Evolutionary conservation across 2,888 invertebrate species (phyloP).

Genomic region (Eucera pruinosa): DNA sequence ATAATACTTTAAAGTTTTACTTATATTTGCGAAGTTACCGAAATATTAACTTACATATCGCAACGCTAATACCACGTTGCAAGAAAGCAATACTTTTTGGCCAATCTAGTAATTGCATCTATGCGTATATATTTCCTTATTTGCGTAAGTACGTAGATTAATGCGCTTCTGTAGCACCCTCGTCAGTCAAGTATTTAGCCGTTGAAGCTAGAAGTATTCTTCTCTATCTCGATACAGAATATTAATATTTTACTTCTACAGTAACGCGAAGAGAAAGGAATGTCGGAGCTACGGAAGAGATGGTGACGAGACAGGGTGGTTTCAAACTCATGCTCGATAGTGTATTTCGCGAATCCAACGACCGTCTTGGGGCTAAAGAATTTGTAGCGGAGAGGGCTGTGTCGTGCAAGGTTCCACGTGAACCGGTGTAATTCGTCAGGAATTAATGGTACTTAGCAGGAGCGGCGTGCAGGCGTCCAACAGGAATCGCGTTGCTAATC

Average conservation of each 20-base stretch:
- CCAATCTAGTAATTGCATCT: slow-evolving; percentile 10
- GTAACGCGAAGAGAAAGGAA: no score
- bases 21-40: no score
- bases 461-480: slow-evolving; percentile 23
- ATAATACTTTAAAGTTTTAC: no score
- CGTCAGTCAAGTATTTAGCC: neutral
- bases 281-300: neutral
- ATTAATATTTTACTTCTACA: no score
- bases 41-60: no score
- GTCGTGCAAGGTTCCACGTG: slow-evolving; percentile 42
- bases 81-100: no score
- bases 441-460: slow-evolving; percentile 40
- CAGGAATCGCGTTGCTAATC: slow-evolving; percentile 52
- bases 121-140: neutral
- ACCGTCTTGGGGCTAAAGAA: slow-evolving; percentile 10
- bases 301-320: neutral
- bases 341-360: neutral
- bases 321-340: slow-evolving; percentile 21
- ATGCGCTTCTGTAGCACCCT: neutral
- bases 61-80: no score
- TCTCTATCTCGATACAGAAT: no score
- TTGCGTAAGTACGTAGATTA: slow-evolving; percentile 6
- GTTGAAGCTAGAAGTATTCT: neutral
- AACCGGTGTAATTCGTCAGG: slow-evolving; percentile 23
- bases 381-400: slow-evolving; percentile 38